These are phyloP conservation scores for Prionace glauca DNA, from an alignment of 2,797 vertebrate species.

Conservation along the genomic window DNA sequence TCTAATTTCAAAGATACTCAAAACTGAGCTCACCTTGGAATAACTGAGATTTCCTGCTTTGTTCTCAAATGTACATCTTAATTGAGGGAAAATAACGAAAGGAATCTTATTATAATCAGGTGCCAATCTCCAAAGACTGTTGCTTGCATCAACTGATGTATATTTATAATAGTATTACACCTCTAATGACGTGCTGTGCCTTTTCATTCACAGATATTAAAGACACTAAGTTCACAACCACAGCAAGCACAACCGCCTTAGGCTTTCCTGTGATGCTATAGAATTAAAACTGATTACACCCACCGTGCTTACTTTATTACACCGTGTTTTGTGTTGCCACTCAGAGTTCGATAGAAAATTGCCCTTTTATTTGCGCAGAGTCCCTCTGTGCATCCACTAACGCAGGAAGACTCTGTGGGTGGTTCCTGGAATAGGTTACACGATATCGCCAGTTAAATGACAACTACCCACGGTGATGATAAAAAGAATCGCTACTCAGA, in stretches of 20 bases:
- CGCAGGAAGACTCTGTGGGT: background rate
- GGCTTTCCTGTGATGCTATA: background rate
- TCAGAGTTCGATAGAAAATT: background rate
- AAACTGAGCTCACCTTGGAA: background rate
- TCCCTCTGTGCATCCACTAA: background rate
- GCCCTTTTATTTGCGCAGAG: background rate
- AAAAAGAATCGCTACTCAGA: constrained; percentile 6
- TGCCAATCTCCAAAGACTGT: background rate
- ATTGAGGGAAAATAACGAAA: background rate
- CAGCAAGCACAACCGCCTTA: background rate
- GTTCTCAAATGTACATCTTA: background rate
- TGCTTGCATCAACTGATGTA: background rate
- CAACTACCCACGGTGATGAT: background rate
- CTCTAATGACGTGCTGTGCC: background rate
- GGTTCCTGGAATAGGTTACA: background rate
- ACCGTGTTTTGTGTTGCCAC: background rate
- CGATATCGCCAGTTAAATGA: background rate
- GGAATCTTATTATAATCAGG: background rate
- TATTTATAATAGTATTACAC: no score
- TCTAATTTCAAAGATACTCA: no score
- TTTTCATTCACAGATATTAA: background rate
- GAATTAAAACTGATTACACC: background rate
- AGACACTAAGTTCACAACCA: background rate
- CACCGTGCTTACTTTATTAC: background rate
- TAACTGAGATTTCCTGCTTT: background rate